Evolutionary conservation across 2,797 vertebrate species (phyloP).

Genomic region (Tarsius wallacei): DNA sequence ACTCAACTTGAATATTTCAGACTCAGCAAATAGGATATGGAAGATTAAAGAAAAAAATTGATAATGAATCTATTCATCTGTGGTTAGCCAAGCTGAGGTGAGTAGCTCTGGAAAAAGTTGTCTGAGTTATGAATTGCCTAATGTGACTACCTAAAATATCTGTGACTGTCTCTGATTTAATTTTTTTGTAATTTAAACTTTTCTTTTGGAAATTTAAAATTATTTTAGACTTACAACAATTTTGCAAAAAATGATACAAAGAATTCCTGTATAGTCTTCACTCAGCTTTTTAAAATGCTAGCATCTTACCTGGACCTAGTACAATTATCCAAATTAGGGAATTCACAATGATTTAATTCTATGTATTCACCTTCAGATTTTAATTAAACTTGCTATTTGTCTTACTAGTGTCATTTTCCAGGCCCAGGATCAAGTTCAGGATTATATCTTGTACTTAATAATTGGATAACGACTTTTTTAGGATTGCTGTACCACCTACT

Average conservation of each 20-base stretch:
- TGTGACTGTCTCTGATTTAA: neutral
- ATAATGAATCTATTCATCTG: neutral
- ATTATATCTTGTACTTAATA: neutral
- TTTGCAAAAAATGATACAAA: neutral
- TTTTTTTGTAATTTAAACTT: neutral
- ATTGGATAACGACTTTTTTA: neutral
- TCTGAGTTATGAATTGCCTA: neutral
- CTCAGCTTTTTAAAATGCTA: neutral
- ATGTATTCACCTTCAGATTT: neutral
- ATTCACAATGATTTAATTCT: neutral
- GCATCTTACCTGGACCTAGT: neutral
- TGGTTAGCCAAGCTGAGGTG: neutral
- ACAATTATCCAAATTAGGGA: neutral
- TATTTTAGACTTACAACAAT: neutral
- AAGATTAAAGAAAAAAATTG: neutral
- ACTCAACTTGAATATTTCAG: neutral
- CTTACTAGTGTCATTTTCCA: neutral
- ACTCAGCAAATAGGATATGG: neutral
- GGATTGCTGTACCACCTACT: neutral
- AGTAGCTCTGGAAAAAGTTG: neutral
- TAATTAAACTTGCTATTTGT: neutral
- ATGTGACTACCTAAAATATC: neutral
- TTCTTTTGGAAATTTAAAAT: neutral
- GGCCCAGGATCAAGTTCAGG: neutral
- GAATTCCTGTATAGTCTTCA: neutral